Evolutionary conservation across 2,113 vertebrate species (phyloP), one percentile per base, ranked within the genome.

Genomic region (Dipodomys ordii): DNA sequence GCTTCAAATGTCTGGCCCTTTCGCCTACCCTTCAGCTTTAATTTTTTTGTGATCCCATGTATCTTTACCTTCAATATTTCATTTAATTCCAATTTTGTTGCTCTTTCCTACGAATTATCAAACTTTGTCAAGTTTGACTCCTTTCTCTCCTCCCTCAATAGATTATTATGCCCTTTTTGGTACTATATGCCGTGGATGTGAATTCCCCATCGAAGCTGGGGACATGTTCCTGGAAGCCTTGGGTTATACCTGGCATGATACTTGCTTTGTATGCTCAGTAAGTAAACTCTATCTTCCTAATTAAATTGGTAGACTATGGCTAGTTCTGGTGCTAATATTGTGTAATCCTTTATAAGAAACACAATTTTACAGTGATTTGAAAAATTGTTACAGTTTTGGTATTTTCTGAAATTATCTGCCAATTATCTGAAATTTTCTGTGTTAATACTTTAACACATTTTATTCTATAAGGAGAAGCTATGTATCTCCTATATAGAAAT

Each of bases 201-300:
- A 99, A 94, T 99, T 99, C 96, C 99, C 99, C 89, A 99, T 99
- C 73, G 99, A 99, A 97, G 99, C 99, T 4, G 99, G 99, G 4
- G 99, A 99, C 97, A 99, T 99, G 96, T 99, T 99, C 96, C 98
- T 99, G 95, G 99, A 99, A 95, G 99, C 99, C 35, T 95, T 99
- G 81, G 99, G 99, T 57, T 98, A 98, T 95, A 99, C 99, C 96
- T 99, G 99, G 99, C 99, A 99, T 9, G 99, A 99, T 96, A 99
- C 99, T 94, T 99, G 99, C 97, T 99, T 99, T 89, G 99, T 99
- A 20, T 99, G 99, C 91, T 98, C 99, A 1, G 99, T 99, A 98
- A 98, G 98, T 98, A 89, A 93, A 90, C 27, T 67, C n/a, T 2
- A 27, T 8, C 64, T 7, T 93, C 77, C 53, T 32, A 79, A 81